Conservation (phyloP, 2,113 vertebrate genomes). For the Uropsilus gracilis region DNA sequence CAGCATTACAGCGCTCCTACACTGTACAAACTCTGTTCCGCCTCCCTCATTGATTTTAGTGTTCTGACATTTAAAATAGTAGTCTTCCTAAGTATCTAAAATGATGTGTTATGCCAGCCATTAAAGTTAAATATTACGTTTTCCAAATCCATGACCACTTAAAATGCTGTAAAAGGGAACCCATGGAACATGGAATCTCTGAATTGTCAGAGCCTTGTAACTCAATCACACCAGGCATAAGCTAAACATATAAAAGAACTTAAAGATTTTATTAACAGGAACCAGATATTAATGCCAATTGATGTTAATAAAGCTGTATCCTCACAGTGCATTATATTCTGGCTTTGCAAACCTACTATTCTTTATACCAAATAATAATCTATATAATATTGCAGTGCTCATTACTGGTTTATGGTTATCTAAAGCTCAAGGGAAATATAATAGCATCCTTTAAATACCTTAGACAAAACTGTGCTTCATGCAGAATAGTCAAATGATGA, state of each 20-base stretch:
- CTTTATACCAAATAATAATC: background rate
- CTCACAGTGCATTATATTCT: background rate
- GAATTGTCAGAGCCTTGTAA: background rate
- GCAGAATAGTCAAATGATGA: background rate
- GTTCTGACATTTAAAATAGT: conserved; percentile 8
- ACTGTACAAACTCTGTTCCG: background rate
- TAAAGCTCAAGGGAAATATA: background rate
- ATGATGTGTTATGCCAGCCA: background rate
- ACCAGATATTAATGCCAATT: background rate
- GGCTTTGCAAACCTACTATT: background rate
- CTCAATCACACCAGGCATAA: background rate
- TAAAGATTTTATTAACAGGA: conserved; percentile 33
- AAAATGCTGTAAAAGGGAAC: background rate
- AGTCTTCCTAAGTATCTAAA: conserved; percentile 21
- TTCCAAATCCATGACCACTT: conserved; percentile 5
- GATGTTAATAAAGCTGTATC: background rate
- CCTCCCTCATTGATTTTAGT: background rate
- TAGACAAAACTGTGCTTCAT: background rate
- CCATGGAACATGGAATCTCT: background rate
- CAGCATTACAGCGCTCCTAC: background rate
- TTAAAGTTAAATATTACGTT: background rate
- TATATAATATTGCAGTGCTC: background rate
- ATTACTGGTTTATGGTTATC: background rate
- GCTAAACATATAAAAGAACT: background rate
- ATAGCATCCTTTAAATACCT: background rate